Evolutionary conservation across 2,888 invertebrate genomes (phyloP).

Genomic region (Hyposoter dolosus): DNA sequence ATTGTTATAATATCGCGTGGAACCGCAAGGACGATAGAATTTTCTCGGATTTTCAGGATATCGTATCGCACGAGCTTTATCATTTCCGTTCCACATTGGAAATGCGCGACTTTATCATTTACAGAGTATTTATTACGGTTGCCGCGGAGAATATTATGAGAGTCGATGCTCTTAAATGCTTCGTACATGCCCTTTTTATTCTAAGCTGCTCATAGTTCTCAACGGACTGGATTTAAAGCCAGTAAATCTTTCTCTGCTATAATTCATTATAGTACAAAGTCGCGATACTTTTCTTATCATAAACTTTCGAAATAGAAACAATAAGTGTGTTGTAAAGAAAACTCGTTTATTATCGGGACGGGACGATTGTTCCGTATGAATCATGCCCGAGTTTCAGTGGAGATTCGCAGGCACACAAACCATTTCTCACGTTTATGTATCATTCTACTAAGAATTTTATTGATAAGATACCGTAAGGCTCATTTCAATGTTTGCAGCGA

Average conservation of each 20-base stretch:
- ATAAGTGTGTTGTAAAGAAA: constrained; percentile 21
- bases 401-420: neutral
- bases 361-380: constrained; percentile 41
- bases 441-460: neutral
- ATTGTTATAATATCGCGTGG: constrained; percentile 36
- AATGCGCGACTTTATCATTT: constrained; percentile 13
- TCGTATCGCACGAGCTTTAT: constrained; percentile 53
- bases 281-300: constrained; percentile 38
- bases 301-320: constrained; percentile 37
- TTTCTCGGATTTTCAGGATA: constrained; percentile 59
- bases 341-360: constrained; percentile 32
- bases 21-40: constrained; percentile 23
- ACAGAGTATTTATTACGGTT: constrained; percentile 14
- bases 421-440: neutral
- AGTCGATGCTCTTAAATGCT: neutral
- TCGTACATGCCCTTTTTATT: neutral
- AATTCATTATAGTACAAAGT: neutral
- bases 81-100: constrained; percentile 58
- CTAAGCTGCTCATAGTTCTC: neutral
- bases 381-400: neutral
- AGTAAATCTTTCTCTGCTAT: constrained; percentile 26
- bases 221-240: constrained; percentile 11
- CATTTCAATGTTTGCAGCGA: neutral
- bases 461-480: neutral
- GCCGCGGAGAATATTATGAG: neutral